Base-by-base conservation (phyloP, 2,888 invertebrate species). In the Dasysyrphus albostriatus region DNA sequence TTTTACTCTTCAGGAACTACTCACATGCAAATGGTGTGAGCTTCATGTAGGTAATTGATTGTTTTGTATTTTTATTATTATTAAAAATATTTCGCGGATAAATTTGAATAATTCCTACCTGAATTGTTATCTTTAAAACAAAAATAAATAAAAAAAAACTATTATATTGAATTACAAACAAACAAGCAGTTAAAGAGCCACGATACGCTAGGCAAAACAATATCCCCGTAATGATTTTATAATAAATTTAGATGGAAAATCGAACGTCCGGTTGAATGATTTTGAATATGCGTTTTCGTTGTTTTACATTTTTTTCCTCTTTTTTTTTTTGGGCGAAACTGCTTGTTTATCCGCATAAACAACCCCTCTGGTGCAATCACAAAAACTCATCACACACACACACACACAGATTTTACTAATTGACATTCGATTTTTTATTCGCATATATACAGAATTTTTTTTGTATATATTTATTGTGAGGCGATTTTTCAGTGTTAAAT, bases 341-440 rank as follows among this genome's bases (percentile, higher is more conserved):
- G 42, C 67, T 74, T 69, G 67, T 59, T 83, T 69, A 34, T 24
- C 58, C 42, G 24, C 24, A 65, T 77, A 72, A 77, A 51, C 42
- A 77, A 65, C 58, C 59, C 73, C 42, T 73, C 6, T 14, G 67
- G 67, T 77, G 67, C n/a, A 67, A 67, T 72, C 19, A 44, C 42
- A 59, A 51, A 37, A 78, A 69, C 42, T 61, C 44, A 70, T 75
- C 70, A 58, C 70, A 65, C 80, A 24, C 70, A 58, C 70, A 65
- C 80, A 24, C 24, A 80, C 75, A 80, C 75, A 84, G 76, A 80
- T 84, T 84, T 72, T 29, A 58, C 84, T 80, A 84, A 84, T 81
- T 84, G 84, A 84, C 76, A 75, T 76, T 76, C 80, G 72, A 72
- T 75, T 65, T 69, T 56, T 51, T 78, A 3, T 42, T 39, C 12